Percentiles rank a stretch among this genome's conserved stretches.
Conservation (phyloP, 2,888 invertebrate genomes). For the Gibbula magus region DNA sequence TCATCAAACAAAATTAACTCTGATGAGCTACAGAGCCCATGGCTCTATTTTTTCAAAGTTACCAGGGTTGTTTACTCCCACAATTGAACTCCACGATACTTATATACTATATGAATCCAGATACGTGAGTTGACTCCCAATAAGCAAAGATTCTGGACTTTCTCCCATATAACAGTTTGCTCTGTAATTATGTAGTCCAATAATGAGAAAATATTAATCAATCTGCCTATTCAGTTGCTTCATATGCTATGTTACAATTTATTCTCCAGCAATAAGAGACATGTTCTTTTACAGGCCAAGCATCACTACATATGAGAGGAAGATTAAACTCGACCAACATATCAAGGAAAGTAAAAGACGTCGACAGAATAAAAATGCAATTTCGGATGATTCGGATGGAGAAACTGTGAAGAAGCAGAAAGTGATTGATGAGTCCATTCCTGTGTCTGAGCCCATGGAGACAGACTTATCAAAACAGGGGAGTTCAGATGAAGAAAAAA, state of each 20-base stretch:
- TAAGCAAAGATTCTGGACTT: too few relatives aligned
- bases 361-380: background rate
- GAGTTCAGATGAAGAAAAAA: background rate
- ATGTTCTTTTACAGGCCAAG: constrained; percentile 43
- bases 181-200: too few relatives aligned
- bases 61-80: too few relatives aligned
- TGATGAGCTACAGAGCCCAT: too few relatives aligned
- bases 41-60: too few relatives aligned
- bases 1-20: too few relatives aligned
- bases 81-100: too few relatives aligned
- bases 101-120: too few relatives aligned
- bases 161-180: too few relatives aligned
- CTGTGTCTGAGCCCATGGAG: background rate
- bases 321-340: constrained; percentile 64
- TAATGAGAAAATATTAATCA: background rate
- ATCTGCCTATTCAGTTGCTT: background rate
- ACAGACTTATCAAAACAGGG: background rate
- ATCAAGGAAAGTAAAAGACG: constrained; percentile 34
- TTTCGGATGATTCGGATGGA: background rate
- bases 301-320: constrained; percentile 65
- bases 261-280: background rate
- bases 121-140: too few relatives aligned
- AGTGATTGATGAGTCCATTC: background rate
- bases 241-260: background rate
- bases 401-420: background rate